Conservation (phyloP, 2,888 invertebrate species). For the Plebejus argus region DNA sequence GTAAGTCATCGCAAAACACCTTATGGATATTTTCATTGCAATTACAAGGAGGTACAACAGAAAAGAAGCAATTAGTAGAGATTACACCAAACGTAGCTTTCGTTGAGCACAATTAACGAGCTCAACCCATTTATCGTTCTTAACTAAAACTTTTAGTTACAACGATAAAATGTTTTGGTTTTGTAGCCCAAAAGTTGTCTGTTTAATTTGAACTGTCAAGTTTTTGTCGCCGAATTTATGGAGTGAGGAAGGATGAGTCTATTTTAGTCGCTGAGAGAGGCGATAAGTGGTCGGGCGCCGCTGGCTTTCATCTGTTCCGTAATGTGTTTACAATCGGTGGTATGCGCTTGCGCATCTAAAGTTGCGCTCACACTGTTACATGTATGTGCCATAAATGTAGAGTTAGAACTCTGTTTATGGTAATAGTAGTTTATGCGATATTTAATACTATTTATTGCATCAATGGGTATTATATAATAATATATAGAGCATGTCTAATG, state of each 20-base stretch:
- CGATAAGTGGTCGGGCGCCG: conserved; percentile 74
- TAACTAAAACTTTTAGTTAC: neutral
- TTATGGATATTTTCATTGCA: too few species aligned
- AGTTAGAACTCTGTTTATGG: neutral
- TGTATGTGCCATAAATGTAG: neutral
- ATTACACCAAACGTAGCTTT: neutral
- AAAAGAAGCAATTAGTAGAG: too few species aligned
- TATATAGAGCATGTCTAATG: too few species aligned
- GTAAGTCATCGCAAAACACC: too few species aligned
- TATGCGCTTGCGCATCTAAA: conserved; percentile 53
- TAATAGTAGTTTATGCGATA: neutral
- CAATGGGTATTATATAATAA: too few species aligned
- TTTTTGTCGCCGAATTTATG: conserved; percentile 33
- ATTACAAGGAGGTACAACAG: too few species aligned
- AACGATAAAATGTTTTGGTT: neutral
- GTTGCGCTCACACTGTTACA: conserved; percentile 35
- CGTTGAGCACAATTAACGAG: neutral
- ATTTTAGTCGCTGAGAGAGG: conserved; percentile 71
- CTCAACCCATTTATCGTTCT: neutral
- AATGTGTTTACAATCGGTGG: conserved; percentile 61
- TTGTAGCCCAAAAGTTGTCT: neutral
- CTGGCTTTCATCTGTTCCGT: conserved; percentile 70
- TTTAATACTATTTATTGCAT: too few species aligned
- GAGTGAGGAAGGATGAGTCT: conserved; percentile 49
- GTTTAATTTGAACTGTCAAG: neutral